Conservation (phyloP, 2,113 vertebrate genomes). For the Chionomys nivalis region DNA sequence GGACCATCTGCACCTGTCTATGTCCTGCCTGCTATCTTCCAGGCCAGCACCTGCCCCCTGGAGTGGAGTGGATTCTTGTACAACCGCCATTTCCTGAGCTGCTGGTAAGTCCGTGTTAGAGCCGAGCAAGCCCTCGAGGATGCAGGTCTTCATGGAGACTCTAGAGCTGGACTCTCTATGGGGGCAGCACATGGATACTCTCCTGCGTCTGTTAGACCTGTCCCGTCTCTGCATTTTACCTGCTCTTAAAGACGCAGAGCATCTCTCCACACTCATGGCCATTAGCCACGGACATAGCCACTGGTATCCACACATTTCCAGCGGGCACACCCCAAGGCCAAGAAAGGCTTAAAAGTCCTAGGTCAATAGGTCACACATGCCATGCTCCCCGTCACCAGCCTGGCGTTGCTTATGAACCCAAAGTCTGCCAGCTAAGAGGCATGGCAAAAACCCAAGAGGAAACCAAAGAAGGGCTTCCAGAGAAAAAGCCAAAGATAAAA, state of each 20-base stretch:
- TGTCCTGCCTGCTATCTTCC: neutral
- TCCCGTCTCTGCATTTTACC: neutral
- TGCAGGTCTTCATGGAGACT: neutral
- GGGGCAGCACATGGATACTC: neutral
- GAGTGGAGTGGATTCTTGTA: neutral
- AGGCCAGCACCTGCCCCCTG: neutral
- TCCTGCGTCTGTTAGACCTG: too few species aligned
- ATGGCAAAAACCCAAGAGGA: neutral
- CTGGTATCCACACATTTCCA: neutral
- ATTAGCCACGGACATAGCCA: neutral
- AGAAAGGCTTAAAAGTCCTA: neutral
- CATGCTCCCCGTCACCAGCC: neutral
- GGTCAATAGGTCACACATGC: neutral
- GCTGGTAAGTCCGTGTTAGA: neutral
- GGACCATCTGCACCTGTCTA: neutral
- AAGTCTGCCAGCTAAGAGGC: neutral
- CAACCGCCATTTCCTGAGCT: neutral
- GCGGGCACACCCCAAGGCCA: neutral
- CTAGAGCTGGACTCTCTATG: neutral
- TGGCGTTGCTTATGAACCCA: neutral
- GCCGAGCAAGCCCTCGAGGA: neutral
- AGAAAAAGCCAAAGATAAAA: accelerated
- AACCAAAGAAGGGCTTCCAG: too few species aligned
- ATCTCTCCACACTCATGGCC: neutral
- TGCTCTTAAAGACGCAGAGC: neutral